These are phyloP conservation scores for Xyrichtys novacula DNA, from an alignment of 2,797 vertebrate species.

Conservation along the genomic window DNA sequence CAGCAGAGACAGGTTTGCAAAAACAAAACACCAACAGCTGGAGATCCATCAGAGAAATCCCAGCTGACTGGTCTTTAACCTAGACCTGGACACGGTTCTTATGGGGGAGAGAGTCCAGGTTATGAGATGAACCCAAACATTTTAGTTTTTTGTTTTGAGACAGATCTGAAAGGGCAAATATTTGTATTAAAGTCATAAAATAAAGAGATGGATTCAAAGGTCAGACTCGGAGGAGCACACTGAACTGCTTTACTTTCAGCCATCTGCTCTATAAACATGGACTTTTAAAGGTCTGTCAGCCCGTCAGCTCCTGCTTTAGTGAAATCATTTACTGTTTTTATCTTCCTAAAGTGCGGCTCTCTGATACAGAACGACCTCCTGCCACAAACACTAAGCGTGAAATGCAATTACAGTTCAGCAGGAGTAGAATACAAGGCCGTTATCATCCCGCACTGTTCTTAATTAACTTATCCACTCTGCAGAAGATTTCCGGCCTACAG, in stretches of 20 bases:
- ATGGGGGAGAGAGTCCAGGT: too few relatives aligned
- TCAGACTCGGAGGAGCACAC: not conserved
- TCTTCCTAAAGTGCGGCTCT: constrained; percentile 41
- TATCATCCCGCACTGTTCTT: constrained; percentile 67
- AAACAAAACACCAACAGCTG: too few relatives aligned
- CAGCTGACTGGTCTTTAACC: too few relatives aligned
- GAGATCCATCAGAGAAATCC: too few relatives aligned
- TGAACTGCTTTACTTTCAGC: not conserved
- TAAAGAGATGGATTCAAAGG: not conserved
- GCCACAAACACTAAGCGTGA: constrained; percentile 57
- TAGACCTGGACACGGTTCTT: too few relatives aligned
- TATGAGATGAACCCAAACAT: not conserved
- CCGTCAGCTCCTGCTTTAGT: constrained; percentile 23
- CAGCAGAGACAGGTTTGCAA: too few relatives aligned
- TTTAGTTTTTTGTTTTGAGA: not conserved
- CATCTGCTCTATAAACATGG: constrained; percentile 17
- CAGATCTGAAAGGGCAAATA: not conserved
- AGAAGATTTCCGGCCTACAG: constrained; percentile 63
- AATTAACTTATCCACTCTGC: constrained; percentile 77
- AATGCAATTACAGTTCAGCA: constrained; percentile 69
- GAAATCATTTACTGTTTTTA: constrained; percentile 52
- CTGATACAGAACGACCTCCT: constrained; percentile 56
- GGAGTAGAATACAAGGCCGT: constrained; percentile 59
- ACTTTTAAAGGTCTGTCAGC: constrained; percentile 31
- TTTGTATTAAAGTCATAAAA: not conserved